Evolutionary conservation across 1,140 invertebrate species (phyloP), one percentile per base, ranked within the genome.

Genomic region (Mylabris phalerata): DNA sequence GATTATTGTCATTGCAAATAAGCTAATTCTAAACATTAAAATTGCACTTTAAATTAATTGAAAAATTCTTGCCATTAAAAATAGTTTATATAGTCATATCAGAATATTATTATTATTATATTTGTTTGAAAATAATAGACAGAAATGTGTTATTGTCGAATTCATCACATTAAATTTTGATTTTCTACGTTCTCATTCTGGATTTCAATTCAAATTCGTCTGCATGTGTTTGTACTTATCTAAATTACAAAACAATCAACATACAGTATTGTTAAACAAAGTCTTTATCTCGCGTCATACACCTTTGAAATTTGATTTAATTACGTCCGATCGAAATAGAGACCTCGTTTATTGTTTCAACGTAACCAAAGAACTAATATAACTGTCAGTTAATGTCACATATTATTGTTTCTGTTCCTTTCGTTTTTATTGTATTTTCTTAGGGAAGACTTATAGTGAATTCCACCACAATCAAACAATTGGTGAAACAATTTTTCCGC

Each of bases 131-230:
- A 11, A 42, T 42, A 3, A 42, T 42, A n/a, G 46, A 55, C 45
- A 41, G 48, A 55, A 55, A 19, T 55, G 40, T 55, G 52, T 55
- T 55, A 55, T 55, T 55, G 52, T 55, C 52, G 52, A 55, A 55
- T 55, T 55, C 52, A 55, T 55, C 52, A 55, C 52, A 55, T 55
- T 47, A 48, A 42, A 42, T 42, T 42, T 42, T 42, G 11, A n/a
- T 42, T 42, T 42, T 42, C 41, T 42, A 42, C 3, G 11, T 42
- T 42, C 10, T 42, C 9, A 4, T 4, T 10, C 41, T n/a, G 4
- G 32, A 42, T 7, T 42, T n/a, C 9, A 32, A 32, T 5, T 32
- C 32, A 32, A 32, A 32, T 32, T 32, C 32, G 7, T 32, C 32
- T 32, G 32, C 7, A 32, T 32, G 32, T 32, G 32, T 32, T 32